Percentiles rank a stretch among this genome's conserved stretches.
phyloP scores from a whole-genome alignment of 2,888 invertebrate genomes.

The Julus scanicus region DNA sequence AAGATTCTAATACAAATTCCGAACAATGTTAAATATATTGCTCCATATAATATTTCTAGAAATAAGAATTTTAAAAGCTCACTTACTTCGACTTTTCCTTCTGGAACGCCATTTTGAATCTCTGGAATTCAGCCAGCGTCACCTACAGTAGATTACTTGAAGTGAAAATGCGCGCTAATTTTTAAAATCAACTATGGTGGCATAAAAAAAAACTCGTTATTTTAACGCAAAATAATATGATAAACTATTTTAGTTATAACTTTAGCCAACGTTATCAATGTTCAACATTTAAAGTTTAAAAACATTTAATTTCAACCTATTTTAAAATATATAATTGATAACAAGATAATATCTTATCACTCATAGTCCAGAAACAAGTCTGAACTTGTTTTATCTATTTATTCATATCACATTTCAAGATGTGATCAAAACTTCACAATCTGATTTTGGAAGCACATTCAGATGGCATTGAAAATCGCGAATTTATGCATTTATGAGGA shows the following conservation, averaged over 20 bases:
- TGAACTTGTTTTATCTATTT: no score
- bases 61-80: not conserved
- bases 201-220: not conserved
- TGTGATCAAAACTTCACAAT: no score
- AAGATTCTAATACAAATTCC: not conserved
- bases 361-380: no score
- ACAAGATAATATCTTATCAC: not conserved
- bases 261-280: no score
- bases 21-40: not conserved
- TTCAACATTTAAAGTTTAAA: no score
- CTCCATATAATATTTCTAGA: not conserved
- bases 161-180: conserved; percentile 7
- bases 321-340: not conserved
- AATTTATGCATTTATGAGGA: no score
- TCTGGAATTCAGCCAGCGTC: not conserved
- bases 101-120: not conserved
- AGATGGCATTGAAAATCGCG: no score
- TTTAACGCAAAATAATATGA: no score
- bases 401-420: no score
- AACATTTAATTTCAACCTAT: no score
- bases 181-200: not conserved
- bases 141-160: not conserved
- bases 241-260: no score
- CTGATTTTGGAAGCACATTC: no score
- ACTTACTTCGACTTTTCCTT: conserved; percentile 1